These are phyloP conservation scores for Neodontobutis hainanensis DNA, from an alignment of 2,113 vertebrate genomes.

Conservation along the genomic window DNA sequence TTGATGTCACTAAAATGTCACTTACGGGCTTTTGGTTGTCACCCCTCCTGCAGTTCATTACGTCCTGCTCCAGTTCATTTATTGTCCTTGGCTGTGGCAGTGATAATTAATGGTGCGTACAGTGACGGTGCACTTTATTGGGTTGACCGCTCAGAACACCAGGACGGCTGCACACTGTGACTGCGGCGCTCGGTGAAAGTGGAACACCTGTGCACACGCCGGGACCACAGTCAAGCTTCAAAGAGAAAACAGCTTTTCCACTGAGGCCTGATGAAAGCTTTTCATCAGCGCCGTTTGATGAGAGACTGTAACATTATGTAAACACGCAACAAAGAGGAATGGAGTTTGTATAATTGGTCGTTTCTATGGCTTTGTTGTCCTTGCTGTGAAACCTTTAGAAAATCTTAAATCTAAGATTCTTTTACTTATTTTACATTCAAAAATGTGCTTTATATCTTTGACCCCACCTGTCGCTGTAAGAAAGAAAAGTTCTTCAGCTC, in stretches of 20 bases:
- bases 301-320: constrained; percentile 60
- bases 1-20: no score
- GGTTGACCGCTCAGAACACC: background rate
- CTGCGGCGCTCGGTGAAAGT: constrained; percentile 44
- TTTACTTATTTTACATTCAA: constrained; percentile 24
- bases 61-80: constrained; percentile 24
- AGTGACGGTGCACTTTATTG: background rate
- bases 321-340: constrained; percentile 62
- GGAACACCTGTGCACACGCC: constrained; percentile 52
- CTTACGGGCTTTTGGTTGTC: no score
- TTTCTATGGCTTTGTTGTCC: constrained; percentile 47
- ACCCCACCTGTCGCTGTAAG: background rate
- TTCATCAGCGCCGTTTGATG: constrained; percentile 54
- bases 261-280: constrained; percentile 53
- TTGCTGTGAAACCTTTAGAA: constrained; percentile 20
- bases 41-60: no score
- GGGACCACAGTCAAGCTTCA: constrained; percentile 45
- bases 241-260: constrained; percentile 45
- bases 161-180: background rate
- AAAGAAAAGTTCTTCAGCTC: constrained; percentile 20
- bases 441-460: background rate
- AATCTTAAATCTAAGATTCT: background rate
- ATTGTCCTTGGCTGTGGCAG: constrained; percentile 44
- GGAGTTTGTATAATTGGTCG: constrained; percentile 54
- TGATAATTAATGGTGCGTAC: constrained; percentile 49